phyloP scores from a whole-genome alignment of 2,113 vertebrate species.

The Todiramphus saurophagus region DNA sequence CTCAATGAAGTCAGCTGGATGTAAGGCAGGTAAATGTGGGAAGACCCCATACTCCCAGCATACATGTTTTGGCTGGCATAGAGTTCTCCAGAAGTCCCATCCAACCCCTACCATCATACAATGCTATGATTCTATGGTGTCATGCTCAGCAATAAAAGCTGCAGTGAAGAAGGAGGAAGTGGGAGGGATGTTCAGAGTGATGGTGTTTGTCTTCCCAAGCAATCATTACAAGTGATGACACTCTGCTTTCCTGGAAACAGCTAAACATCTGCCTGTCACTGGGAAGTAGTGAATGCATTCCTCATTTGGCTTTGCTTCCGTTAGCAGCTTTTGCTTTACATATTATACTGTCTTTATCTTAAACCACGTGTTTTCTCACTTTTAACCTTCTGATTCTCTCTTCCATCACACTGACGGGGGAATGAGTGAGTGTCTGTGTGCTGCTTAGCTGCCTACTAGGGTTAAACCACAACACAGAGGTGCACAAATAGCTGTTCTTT shows the following conservation, averaged over 20 bases:
- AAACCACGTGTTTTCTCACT: background rate
- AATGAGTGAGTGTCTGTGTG: background rate
- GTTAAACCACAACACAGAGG: fast-evolving
- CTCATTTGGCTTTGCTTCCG: background rate
- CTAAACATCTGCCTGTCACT: background rate
- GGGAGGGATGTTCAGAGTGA: background rate
- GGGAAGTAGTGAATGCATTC: background rate
- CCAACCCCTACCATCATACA: too few species aligned
- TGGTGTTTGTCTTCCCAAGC: background rate
- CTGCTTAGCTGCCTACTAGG: background rate
- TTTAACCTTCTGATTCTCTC: background rate
- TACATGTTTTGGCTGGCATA: background rate
- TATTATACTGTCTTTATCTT: background rate
- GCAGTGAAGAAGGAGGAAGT: background rate
- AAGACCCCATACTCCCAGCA: background rate
- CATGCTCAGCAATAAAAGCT: background rate
- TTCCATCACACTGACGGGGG: background rate
- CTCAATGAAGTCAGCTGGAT: background rate
- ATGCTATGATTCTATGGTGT: too few species aligned
- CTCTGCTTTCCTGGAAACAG: background rate
- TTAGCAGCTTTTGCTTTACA: background rate
- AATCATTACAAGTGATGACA: fast-evolving
- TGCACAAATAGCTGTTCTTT: background rate
- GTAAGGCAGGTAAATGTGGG: background rate
- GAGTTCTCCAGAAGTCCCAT: background rate